Evolutionary conservation across 2,113 vertebrate genomes (phyloP), one percentile per base, ranked within the genome.

Genomic region (Entelurus aequoreus): DNA sequence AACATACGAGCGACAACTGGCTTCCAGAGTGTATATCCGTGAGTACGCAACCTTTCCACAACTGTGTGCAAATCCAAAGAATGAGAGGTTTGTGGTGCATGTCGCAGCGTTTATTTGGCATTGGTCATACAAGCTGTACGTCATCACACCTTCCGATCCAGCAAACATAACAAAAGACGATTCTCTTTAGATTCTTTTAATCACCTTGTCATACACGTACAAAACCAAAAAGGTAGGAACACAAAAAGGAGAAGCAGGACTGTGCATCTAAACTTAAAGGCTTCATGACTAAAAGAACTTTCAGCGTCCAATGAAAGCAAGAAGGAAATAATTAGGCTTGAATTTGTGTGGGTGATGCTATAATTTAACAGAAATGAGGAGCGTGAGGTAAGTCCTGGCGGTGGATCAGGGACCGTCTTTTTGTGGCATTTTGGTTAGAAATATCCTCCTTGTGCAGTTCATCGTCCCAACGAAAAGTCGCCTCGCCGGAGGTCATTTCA

Each of bases 401-500:
- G 48, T 36, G 21, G 50, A 54, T 53, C 49, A 0, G 56, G 67
- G 56, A 51, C 72, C 48, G 6, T 54, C 16, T 36, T 61, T n/a
- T 51, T 16, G 54, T 70, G 53, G 77, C 64, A 40, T 81, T 88
- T 87, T 85, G 77, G 81, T 72, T 75, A 80, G 52, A 50, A 66
- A 57, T 36, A 51, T 75, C 47, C 49, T 78, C 64, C 59, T 62
- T 65, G 64, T 66, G 65, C 78, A 71, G 59, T 54, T 64, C 57
- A 36, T 57, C 63, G 62, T 19, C n/a, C 65, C 54, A 36, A 48
- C 63, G 61, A 50, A 65, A 72, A 28, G 14, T 59, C 1, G 4
- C 71, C 66, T 65, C 61, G 62, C 57, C 65, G 76, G 88, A 89
- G 89, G 89, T 88, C 88, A 88, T 87, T 85, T 80, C 53, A 82